Conservation (phyloP, 2,113 vertebrate genomes). For the Callionymus lyra region DNA sequence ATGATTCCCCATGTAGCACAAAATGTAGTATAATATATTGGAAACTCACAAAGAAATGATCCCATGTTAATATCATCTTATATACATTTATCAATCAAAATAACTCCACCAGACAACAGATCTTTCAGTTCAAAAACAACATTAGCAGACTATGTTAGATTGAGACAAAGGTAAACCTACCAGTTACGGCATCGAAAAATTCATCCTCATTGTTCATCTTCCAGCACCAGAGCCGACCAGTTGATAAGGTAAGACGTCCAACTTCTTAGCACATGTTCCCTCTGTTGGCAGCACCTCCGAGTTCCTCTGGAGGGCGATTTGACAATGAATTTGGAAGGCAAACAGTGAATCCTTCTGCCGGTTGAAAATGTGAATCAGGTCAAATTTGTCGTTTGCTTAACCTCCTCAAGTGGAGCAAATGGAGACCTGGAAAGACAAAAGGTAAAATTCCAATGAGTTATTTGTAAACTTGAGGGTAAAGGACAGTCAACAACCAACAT, state of each 20-base stretch:
- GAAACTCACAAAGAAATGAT: too few relatives aligned
- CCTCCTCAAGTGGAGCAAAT: neutral
- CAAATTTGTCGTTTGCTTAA: slow-evolving; percentile 8
- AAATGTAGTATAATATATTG: too few relatives aligned
- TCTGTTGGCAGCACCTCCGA: slow-evolving; percentile 10
- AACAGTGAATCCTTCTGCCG: neutral
- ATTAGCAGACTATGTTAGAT: too few relatives aligned
- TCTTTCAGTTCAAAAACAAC: too few relatives aligned
- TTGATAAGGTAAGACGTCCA: slow-evolving; percentile 21
- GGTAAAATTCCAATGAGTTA: neutral
- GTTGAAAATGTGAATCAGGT: slow-evolving; percentile 5
- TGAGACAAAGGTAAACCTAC: slow-evolving; percentile 40
- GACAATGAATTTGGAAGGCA: neutral
- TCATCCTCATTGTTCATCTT: slow-evolving; percentile 95
- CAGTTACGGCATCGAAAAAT: slow-evolving; percentile 94
- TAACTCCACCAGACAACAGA: too few relatives aligned
- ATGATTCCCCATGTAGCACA: too few relatives aligned
- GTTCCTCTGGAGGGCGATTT: slow-evolving; percentile 20
- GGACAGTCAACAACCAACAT: too few relatives aligned
- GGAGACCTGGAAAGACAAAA: slow-evolving; percentile 25
- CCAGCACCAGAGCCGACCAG: slow-evolving; percentile 34
- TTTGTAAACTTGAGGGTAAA: too few relatives aligned
- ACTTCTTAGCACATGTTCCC: slow-evolving; percentile 64
- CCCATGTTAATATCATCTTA: too few relatives aligned
- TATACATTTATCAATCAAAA: too few relatives aligned